Base-by-base conservation (phyloP, 2,888 invertebrate species). In the Lasioglossum malachurum region DNA sequence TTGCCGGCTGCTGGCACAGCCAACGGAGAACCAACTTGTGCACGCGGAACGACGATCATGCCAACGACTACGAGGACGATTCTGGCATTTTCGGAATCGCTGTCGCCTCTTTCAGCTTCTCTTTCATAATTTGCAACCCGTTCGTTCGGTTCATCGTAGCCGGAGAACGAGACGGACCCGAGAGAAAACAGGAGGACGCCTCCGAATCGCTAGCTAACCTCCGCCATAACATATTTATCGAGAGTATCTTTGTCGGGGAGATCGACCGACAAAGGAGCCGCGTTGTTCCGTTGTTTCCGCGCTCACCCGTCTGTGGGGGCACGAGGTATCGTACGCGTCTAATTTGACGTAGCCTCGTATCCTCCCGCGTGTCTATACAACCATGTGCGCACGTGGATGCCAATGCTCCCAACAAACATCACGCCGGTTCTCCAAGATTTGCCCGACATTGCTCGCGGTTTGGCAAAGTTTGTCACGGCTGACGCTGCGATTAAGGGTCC, bases 1-100 rank as follows among this genome's bases (percentile, higher is more conserved):
- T 86, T 69, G 90, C 88, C 91, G 91, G 88, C 89, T 88, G 91
- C 90, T 89, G 88, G 82, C 89, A 91, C 92, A 93, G 92, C 92
- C 93, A 93, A 93, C 92, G 93, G 93, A 93, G 93, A 93, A 93
- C 93, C 83, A 93, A 95, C 93, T 94, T 93, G 93, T 93, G 94
- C 93, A 93, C 91, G 91, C 92, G 92, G 91, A 82, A 88, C 88
- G 84, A 86, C 86, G 78, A 84, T 85, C 57, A 74, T 88, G 80
- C 75, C 77, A 72, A 79, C 89, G 73, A 80, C 83, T 23, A 53
- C 23, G 64, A 69, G 71, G 69, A 76, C 78, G 69, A 80, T 53
- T 67, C 49, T 64, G 69, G 67, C 53, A 69, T 79, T 80, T 86
- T 78, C 16, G 75, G 57, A 69, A 60, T 78, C 80, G 49, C 16